Conservation (phyloP, 2,113 vertebrate species). For the Rhabdomys dilectus region DNA sequence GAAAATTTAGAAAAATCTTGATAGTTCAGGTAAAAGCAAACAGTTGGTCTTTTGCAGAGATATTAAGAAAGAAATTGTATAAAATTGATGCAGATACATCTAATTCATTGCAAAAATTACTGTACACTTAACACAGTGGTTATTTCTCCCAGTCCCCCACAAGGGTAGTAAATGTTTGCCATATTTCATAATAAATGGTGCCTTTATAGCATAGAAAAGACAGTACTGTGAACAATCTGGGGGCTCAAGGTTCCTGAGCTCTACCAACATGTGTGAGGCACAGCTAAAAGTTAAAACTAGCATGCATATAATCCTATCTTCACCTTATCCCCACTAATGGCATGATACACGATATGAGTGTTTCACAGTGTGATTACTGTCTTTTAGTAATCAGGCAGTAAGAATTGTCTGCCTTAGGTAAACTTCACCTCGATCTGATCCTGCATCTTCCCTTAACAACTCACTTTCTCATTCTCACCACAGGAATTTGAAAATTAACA, state of each 20-base stretch:
- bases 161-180: not conserved
- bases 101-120: not conserved
- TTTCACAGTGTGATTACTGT: not conserved
- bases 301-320: conserved; percentile 35
- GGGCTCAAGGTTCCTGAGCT: conserved; percentile 2
- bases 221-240: not conserved
- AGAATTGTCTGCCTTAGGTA: not conserved
- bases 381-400: not conserved
- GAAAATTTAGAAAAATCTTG: not conserved
- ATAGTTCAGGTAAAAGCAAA: not conserved
- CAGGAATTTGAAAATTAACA: not conserved
- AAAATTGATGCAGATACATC: not conserved
- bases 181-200: conserved; percentile 15
- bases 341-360: not conserved
- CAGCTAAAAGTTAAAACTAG: conserved; percentile 29
- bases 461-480: not conserved
- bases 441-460: not conserved
- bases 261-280: not conserved
- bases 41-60: not conserved
- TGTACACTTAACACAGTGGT: not conserved
- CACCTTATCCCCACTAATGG: not conserved
- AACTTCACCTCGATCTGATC: not conserved
- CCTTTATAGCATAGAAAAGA: not conserved
- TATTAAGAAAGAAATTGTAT: not conserved
- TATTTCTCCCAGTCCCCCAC: not conserved